A percentile compares a stretch with the other conserved stretches of the same genome.
Evolutionary conservation across 2,113 vertebrate genomes (phyloP).

Genomic region (Amblyopsis rosae): DNA sequence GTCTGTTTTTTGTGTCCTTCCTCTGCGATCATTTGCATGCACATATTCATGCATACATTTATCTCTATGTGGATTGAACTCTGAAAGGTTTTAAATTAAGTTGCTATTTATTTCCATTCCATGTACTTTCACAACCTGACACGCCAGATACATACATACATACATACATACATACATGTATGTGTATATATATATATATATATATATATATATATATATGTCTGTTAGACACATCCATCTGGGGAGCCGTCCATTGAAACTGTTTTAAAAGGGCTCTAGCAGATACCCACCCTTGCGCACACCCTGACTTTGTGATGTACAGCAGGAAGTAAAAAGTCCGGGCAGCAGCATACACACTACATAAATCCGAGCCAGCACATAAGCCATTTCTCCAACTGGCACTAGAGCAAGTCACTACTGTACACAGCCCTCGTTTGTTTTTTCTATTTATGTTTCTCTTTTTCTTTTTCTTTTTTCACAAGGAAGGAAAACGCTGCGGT

Average conservation of each 20-base stretch:
- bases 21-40: conserved; percentile 4
- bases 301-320: conserved; percentile 41
- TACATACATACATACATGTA: too few species aligned
- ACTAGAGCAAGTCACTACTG: conserved; percentile 40
- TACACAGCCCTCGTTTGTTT: conserved; percentile 28
- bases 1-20: conserved; percentile 13
- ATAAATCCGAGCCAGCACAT: conserved; percentile 56
- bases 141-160: too few species aligned
- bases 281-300: conserved; percentile 18
- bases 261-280: not conserved
- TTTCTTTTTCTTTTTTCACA: conserved; percentile 36
- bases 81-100: conserved; percentile 20
- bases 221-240: not conserved
- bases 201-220: too few species aligned
- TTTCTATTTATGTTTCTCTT: not conserved
- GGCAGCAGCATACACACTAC: conserved; percentile 42
- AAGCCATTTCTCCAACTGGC: conserved; percentile 38
- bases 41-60: not conserved
- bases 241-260: too few species aligned
- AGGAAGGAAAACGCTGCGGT: conserved; percentile 53
- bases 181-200: too few species aligned
- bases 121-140: conserved; percentile 1
- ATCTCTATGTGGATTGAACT: conserved; percentile 15
- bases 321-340: conserved; percentile 42
- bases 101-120: conserved; percentile 14